Conservation (phyloP, 2,797 vertebrate genomes). For the Catharus ustulatus region DNA sequence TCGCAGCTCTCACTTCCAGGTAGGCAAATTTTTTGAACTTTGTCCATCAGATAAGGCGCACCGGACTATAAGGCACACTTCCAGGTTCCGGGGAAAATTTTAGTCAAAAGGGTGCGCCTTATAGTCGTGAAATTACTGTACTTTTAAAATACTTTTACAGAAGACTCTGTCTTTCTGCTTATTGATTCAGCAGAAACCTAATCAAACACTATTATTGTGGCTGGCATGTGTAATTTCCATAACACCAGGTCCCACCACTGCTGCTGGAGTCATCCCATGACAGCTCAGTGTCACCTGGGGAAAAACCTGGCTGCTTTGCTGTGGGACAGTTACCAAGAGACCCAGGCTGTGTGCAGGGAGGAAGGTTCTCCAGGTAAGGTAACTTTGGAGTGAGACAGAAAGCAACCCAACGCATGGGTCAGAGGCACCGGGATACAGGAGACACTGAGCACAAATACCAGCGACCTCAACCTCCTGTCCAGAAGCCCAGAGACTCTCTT, state of each 20-base stretch:
- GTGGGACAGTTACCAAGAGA: background rate
- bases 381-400: background rate
- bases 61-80: no score
- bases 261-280: accelerated
- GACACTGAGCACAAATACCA: accelerated
- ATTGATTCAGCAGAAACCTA: background rate
- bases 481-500: background rate
- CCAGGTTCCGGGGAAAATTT: no score
- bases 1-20: no score
- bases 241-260: background rate
- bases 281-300: background rate
- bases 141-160: background rate
- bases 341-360: background rate
- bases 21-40: no score
- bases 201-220: accelerated
- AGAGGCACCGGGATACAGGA: background rate
- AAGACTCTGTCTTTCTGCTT: background rate
- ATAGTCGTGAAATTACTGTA: no score
- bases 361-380: accelerated
- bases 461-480: background rate
- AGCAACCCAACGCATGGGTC: accelerated
- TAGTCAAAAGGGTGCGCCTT: no score
- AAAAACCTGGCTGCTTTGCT: background rate
- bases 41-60: no score
- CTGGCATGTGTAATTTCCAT: accelerated